A percentile compares a stretch with the other conserved stretches of the same genome.
These are phyloP conservation scores for Keiferia lycopersicella DNA, from an alignment of 2,888 invertebrate genomes.

Conservation along the genomic window DNA sequence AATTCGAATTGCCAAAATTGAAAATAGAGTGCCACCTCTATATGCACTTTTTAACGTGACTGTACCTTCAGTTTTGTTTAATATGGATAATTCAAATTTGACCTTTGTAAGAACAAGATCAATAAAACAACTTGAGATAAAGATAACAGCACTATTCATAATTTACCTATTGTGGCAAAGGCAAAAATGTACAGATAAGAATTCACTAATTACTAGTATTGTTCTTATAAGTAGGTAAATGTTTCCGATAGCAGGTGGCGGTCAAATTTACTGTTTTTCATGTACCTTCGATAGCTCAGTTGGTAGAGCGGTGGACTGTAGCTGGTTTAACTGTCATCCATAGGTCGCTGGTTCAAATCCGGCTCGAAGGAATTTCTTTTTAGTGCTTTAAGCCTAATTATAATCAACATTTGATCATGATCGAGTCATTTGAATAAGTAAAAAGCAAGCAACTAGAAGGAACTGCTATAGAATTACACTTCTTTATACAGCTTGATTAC, in stretches of 20 bases:
- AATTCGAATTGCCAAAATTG: too few species aligned
- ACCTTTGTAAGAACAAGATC: too few species aligned
- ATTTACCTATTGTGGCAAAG: background rate
- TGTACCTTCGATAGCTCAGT: slow-evolving; percentile 75
- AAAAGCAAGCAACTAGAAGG: too few species aligned
- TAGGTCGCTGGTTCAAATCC: slow-evolving; percentile 82
- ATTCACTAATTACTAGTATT: slow-evolving; percentile 4
- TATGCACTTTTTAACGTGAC: too few species aligned
- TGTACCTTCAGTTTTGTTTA: too few species aligned
- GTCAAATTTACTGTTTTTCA: background rate
- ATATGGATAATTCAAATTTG: too few species aligned
- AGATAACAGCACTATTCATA: background rate
- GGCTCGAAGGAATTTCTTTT: slow-evolving; percentile 66
- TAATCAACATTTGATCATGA: too few species aligned
- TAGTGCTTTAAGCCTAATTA: background rate
- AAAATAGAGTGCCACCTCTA: too few species aligned
- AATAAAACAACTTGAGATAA: background rate
- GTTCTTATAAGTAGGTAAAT: background rate
- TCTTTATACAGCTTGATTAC: too few species aligned
- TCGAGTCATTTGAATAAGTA: too few species aligned
- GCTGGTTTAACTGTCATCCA: slow-evolving; percentile 63
- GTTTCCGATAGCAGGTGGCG: background rate
- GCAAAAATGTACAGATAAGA: background rate
- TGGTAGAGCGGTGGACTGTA: slow-evolving; percentile 75
- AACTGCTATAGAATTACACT: too few species aligned